phyloP scores from a whole-genome alignment of 2,113 vertebrate genomes.

The Poecilia latipinna region DNA sequence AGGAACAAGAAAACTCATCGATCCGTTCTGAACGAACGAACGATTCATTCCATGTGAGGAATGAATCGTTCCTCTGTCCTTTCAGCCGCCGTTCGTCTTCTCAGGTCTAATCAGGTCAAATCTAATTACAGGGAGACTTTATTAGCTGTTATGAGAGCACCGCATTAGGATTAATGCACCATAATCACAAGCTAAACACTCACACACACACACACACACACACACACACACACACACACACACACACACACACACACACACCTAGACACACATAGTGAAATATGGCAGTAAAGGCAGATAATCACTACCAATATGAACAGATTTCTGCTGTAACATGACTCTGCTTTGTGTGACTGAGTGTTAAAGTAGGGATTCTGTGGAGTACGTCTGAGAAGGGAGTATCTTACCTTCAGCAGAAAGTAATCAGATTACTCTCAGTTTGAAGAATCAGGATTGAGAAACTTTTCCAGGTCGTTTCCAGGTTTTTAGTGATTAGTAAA shows the following conservation, averaged over 20 bases:
- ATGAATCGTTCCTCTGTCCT: not conserved
- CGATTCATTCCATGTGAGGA: not conserved
- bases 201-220: not conserved
- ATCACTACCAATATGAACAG: too few relatives aligned
- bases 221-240: too few relatives aligned
- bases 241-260: too few relatives aligned
- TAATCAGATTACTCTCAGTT: not conserved
- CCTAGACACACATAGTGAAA: too few relatives aligned
- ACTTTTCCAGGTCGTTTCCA: not conserved
- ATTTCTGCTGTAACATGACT: too few relatives aligned
- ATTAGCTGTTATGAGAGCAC: conserved; percentile 5
- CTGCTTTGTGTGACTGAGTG: too few relatives aligned
- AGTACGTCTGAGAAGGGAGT: too few relatives aligned
- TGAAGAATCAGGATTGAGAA: not conserved
- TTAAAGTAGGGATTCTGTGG: too few relatives aligned
- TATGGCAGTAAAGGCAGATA: too few relatives aligned
- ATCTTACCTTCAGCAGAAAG: not conserved
- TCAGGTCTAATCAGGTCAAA: conserved; percentile 18
- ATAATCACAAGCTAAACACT: not conserved
- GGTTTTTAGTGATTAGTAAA: not conserved
- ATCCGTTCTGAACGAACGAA: conserved; percentile 21
- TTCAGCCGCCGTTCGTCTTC: conserved; percentile 20
- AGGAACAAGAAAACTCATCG: conserved; percentile 54
- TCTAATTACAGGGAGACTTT: conserved; percentile 19
- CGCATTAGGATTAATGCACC: conserved; percentile 12